Evolutionary conservation across 1,140 invertebrate species (phyloP), one percentile per base, ranked within the genome.

Genomic region (Drosophila ironensis): DNA sequence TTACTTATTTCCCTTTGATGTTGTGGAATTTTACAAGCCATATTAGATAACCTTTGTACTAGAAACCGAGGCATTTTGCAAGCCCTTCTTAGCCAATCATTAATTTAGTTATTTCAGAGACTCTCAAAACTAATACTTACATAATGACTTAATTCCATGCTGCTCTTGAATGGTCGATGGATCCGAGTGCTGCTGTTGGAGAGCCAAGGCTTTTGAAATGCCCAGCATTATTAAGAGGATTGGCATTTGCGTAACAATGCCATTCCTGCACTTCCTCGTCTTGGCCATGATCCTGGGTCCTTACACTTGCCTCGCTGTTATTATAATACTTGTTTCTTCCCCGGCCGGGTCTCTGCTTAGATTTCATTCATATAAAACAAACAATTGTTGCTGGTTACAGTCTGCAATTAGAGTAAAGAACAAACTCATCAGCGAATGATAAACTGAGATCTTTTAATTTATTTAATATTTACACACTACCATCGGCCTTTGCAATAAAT

Each of bases 101-200:
- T n/a, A n/a, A n/a, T n/a, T n/a, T n/a, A n/a, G n/a, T n/a, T n/a
- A n/a, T 22, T 2, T 22, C 20, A 3, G 20, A 22, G 20, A n/a
- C n/a, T n/a, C n/a, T n/a, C n/a, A n/a, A n/a, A n/a, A n/a, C n/a
- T n/a, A n/a, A 38, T 40, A 82, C 78, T 84, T 73, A 84, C 78
- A 61, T 61, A 78, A 71, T 38, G 80, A 78, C 44, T 84, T 78
- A 47, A 67, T 44, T 45, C 42, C 69, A 19, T 61, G 59, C 24
- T 56, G 56, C 27, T 57, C 24, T 57, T 30, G 42, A 27, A 11
- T 44, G 25, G 30, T 50, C 25, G 20, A 2, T 16, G 12, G 50
- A 37, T 51, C 41, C 47, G 20, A 19, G 20, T 20, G 42, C 30
- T 63, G 72, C 19, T 68, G 72, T 52, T 61, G 60, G 52, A 72